Evolutionary conservation across 2,113 vertebrate species (phyloP), one percentile per base, ranked within the genome.

Genomic region (Tricholaema leucomelas): DNA sequence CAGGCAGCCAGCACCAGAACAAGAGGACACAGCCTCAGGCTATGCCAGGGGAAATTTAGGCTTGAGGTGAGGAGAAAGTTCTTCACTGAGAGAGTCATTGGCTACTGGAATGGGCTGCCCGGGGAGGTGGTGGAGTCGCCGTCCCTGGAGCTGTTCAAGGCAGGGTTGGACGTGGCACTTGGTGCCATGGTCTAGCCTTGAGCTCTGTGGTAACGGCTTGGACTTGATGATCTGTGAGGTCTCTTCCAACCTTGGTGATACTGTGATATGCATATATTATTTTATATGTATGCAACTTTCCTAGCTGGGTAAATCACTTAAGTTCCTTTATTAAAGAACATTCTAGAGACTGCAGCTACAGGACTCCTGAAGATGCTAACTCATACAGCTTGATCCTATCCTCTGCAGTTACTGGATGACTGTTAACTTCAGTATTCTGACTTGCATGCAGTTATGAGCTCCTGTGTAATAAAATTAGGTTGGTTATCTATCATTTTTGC

Each of bases 381-480:
- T 84, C 8, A 27, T 66, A 52, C 0, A 0, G 4, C 31, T 76
- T 65, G 30, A 40, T 87, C 20, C 11, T 0, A 46, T 50, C 13
- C 14, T 64, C 28, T 55, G 12, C 15, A 77, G 31, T 74, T 59
- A 21, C 38, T 67, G 46, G 25, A 46, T 80, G 18, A 28, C 27
- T 0, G 0, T 24, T 85, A 28, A 16, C 27, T 70, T 79, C 21
- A 76, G 27, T 54, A 8, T 24, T 69, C 73, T 61, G 25, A 73
- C 20, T 87, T 6, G 2, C 30, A 58, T 48, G n/a, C 31, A 74
- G 8, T 77, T 74, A 27, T 19, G 27, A 64, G 7, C 12, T 15
- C 25, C 35, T 67, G 35, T 64, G n/a, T 85, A 63, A 90, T 4
- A 1, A 93, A 91, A 72, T 74, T 33, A 64, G 19, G 83, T 48